Percentiles rank a stretch among this genome's conserved stretches.
These are phyloP conservation scores for Catharus bicknelli DNA, from an alignment of 2,113 vertebrate genomes.

Conservation along the genomic window DNA sequence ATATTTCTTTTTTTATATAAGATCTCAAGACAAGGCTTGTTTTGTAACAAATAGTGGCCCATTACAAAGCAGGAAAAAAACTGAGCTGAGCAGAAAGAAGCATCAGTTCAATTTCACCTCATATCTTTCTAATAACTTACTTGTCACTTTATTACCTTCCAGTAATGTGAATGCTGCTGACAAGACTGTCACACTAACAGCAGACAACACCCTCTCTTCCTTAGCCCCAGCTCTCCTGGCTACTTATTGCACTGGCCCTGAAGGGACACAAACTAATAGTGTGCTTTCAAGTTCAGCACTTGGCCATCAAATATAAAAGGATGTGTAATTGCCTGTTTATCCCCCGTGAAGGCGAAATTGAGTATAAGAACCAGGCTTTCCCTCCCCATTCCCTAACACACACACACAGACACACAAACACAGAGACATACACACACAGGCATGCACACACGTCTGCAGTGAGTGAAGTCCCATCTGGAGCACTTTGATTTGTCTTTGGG, in stretches of 20 bases:
- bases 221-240: slow-evolving; percentile 71
- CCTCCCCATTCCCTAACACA: slow-evolving; percentile 64
- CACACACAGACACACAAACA: background rate
- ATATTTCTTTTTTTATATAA: slow-evolving; percentile 70
- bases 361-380: slow-evolving; percentile 78
- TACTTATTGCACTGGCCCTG: slow-evolving; percentile 84
- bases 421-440: background rate
- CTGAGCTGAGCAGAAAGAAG: slow-evolving; percentile 75
- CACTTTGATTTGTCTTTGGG: slow-evolving; percentile 63
- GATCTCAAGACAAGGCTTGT: slow-evolving; percentile 69
- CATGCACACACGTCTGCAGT: slow-evolving; percentile 16
- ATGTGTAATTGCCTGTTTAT: slow-evolving; percentile 97
- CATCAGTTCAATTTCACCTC: slow-evolving; percentile 86
- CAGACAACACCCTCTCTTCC: slow-evolving; percentile 77
- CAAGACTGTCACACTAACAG: slow-evolving; percentile 89
- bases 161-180: slow-evolving; percentile 88
- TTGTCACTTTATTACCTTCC: slow-evolving; percentile 93
- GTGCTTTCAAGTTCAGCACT: slow-evolving; percentile 90
- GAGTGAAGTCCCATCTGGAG: slow-evolving; percentile 60
- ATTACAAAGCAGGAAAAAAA: slow-evolving; percentile 66
- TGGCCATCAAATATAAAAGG: slow-evolving; percentile 89
- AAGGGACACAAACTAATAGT: slow-evolving; percentile 93
- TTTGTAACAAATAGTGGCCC: slow-evolving; percentile 75
- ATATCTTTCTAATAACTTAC: slow-evolving; percentile 94
- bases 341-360: slow-evolving; percentile 86